Evolutionary conservation across 2,113 vertebrate species (phyloP), one percentile per base, ranked within the genome.

Genomic region (Rhabdomys dilectus): DNA sequence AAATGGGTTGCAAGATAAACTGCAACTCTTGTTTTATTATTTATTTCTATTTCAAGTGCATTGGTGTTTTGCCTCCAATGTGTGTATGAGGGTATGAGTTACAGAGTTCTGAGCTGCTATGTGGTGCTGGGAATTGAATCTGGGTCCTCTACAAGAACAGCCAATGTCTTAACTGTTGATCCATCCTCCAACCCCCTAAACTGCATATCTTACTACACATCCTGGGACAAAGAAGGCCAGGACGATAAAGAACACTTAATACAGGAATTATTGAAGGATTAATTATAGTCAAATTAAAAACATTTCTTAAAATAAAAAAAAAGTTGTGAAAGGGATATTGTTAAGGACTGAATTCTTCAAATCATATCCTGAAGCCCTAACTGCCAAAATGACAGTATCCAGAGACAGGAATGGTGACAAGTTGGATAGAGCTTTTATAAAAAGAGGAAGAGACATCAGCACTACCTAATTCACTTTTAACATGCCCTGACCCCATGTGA

Each of bases 251-350:
- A 53, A 29, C 26, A 87, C 22, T 66, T 53, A 86, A 77, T 12
- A 85, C 7, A 89, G 73, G 68, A 96, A 91, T 24, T 76, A 2
- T 64, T 92, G 51, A 90, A 64, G 34, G 36, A 93, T 66, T 91
- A 75, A 81, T 72, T 89, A 58, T 48, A 87, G 22, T 88, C 53
- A 68, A 92, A 94, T 95, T 58, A 91, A 73, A 51, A 93, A 56
- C 36, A 89, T 84, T 62, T 84, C 48, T 75, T 88, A 77, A 87
- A 48, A 66, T 75, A 45, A 78, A 80, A 90, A 90, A 48, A 89
- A 92, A 88, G 31, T 91, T 96, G 81, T 60, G 22, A 29, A 87
- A 26, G 34, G 62, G 48, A 96, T 5, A 15, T 7, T 92, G 7
- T 39, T 75, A 88, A 53, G 56, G 17, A 95, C 29, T 53, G 11